phyloP scores from a whole-genome alignment of 1,140 invertebrate species.

The Apis laboriosa region DNA sequence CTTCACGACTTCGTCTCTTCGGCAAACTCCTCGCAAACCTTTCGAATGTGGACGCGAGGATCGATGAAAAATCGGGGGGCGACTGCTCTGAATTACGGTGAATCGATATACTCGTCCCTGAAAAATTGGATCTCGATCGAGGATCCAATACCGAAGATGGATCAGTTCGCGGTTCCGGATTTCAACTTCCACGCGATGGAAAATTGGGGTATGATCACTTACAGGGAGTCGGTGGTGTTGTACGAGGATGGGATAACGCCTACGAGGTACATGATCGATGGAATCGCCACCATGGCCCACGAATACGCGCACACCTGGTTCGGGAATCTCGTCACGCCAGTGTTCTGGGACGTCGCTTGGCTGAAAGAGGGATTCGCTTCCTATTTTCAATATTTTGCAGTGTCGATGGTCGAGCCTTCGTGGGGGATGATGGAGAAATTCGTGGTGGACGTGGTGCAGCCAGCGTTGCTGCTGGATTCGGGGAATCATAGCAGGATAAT shows the following conservation, averaged over 20 bases:
- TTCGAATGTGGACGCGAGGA: constrained; percentile 60
- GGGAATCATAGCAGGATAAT: constrained; percentile 87
- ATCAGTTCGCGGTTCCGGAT: constrained; percentile 88
- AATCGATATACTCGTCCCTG: constrained; percentile 51
- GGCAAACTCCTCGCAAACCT: neutral
- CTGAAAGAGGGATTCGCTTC: constrained; percentile 92
- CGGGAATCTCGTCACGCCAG: constrained; percentile 89
- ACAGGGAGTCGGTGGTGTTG: constrained; percentile 87
- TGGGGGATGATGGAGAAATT: constrained; percentile 93
- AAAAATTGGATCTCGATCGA: constrained; percentile 46
- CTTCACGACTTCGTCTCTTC: constrained; percentile 85
- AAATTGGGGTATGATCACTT: constrained; percentile 84
- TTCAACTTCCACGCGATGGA: constrained; percentile 91
- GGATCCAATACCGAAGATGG: constrained; percentile 82
- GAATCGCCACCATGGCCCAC: constrained; percentile 87
- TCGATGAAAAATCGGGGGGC: constrained; percentile 42
- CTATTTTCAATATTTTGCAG: constrained; percentile 87
- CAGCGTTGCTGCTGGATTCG: constrained; percentile 83
- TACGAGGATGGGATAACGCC: constrained; percentile 84
- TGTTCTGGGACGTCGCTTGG: constrained; percentile 90
- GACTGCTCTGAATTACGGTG: constrained; percentile 48
- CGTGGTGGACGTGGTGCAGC: constrained; percentile 85
- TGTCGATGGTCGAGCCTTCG: constrained; percentile 79
- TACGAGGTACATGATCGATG: constrained; percentile 82
- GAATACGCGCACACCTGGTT: constrained; percentile 93